Evolutionary conservation across 1,140 invertebrate species (phyloP), one percentile per base, ranked within the genome.

Genomic region (Druon quercuslanigerum): DNA sequence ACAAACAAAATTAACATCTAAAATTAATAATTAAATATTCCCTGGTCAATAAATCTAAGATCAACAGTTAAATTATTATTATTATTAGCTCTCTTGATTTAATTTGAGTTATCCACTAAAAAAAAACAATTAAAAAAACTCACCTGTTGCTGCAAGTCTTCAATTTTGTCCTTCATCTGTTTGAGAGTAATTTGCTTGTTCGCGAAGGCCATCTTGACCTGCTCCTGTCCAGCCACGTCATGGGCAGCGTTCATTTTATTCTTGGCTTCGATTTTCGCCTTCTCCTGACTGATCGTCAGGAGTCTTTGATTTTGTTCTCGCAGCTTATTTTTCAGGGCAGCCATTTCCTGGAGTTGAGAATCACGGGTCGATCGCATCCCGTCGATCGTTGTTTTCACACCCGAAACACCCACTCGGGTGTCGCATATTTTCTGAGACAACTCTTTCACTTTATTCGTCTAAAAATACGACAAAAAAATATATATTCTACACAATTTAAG

Each of bases 331-430:
- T 99, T 98, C 5, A 99, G 92, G 60, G 95, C 94, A 14, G 96
- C 94, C 94, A 99, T 98, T 84, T 98, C 97, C 72, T 95, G 93
- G 91, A 99, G 94, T 82, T 97, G 97, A 0, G 95, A 92, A 89
- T 99, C 99, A 51, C 99, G 92, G 33, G 96, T 97, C 0, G 94
- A 94, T 72, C 98, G 92, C 98, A 99, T 99, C 6, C 96, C 96
- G 92, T 99, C 98, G 80, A 99, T 99, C 25, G 97, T 97, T 2
- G 95, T 94, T 91, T 99, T 99, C 0, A 98, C 96, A 52, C 96
- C 95, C 0, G 97, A 96, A 0, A 99, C 98, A 19, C 95, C 96
- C 46, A 96, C 94, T 4, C 97, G 93, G 0, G 97, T 97, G 85
- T 98, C 96, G 79, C 94, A 95, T 78, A 99, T 98, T 87, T 96